phyloP scores from a whole-genome alignment of 2,797 vertebrate species.

The Chiroxiphia lanceolata region DNA sequence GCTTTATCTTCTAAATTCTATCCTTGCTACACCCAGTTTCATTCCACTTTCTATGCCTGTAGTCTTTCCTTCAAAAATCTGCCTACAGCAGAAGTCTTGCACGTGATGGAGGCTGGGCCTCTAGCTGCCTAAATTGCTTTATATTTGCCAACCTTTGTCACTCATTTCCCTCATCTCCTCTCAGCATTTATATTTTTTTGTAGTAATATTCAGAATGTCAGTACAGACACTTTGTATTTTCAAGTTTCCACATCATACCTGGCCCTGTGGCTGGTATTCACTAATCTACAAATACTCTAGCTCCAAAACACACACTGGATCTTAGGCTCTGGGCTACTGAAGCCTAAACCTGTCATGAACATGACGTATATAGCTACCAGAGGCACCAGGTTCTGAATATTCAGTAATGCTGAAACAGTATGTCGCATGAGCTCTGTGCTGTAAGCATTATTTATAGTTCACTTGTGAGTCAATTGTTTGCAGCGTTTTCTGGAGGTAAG shows the following conservation, averaged over 20 bases:
- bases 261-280: conserved; percentile 15
- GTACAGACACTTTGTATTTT: background rate
- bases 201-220: background rate
- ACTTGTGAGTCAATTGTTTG: conserved; percentile 46
- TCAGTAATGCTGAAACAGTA: background rate
- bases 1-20: background rate
- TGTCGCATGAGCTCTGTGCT: background rate
- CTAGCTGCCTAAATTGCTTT: background rate
- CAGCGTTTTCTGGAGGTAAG: conserved; percentile 3
- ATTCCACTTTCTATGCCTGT: background rate
- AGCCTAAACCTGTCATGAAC: background rate
- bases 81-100: background rate
- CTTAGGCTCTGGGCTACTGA: background rate
- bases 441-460: conserved; percentile 27
- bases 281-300: background rate
- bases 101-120: background rate
- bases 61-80: background rate
- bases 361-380: background rate
- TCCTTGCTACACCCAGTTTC: background rate
- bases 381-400: conserved; percentile 29
- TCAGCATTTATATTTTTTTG: background rate
- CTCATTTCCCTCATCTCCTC: background rate
- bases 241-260: background rate
- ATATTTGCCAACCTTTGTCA: background rate
- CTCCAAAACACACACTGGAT: background rate